Base-by-base conservation (phyloP, 2,797 vertebrate species). In the Percopsis omiscomaycus region DNA sequence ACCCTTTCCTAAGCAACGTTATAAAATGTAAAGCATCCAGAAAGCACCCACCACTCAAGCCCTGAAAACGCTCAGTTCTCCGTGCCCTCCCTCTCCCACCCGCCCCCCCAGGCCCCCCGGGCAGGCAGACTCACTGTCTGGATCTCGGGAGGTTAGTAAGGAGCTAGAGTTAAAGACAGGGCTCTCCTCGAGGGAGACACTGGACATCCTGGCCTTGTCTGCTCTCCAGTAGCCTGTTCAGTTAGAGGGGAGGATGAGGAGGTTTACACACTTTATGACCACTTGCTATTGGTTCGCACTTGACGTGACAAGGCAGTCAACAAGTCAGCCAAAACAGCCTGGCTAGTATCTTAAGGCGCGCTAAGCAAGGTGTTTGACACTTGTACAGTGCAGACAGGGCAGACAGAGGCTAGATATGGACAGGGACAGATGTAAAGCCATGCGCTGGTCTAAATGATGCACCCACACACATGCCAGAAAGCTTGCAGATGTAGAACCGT, bases 201-300 rank as follows among this genome's bases (percentile, higher is more conserved):
- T 90, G 89, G 95, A 91, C 83, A 94, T 89, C 94, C 94, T 94
- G 91, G 94, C 92, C 94, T 95, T 96, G 94, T 99, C 97, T 91
- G 93, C 91, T 94, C 95, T 98, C 97, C 97, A 99, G 93, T 99
- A 98, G 95, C 97, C 97, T 99, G 96, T 92, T 94, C 86, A 86
- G 93, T 93, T 86, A 93, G 91, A 92, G 93, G 89, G 93, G 79
- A 86, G 81, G 69, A 79, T 65, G 59, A 74, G 73, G 80, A 74
- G 82, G 80, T 83, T 86, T 84, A 88, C 69, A 84, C 69, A 72
- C 61, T 72, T 80, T 59, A 80, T 13, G 45, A 80, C 74, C 70
- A 83, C 66, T 78, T 72, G 78, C 59, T 81, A 80, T 68, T 57
- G 54, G 58, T 55, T 75, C 4, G 61, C 67, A 71, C 15, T 27